Base-by-base conservation (phyloP, 92 coral and sea anemone species). In the Actinernus sp. region DNA sequence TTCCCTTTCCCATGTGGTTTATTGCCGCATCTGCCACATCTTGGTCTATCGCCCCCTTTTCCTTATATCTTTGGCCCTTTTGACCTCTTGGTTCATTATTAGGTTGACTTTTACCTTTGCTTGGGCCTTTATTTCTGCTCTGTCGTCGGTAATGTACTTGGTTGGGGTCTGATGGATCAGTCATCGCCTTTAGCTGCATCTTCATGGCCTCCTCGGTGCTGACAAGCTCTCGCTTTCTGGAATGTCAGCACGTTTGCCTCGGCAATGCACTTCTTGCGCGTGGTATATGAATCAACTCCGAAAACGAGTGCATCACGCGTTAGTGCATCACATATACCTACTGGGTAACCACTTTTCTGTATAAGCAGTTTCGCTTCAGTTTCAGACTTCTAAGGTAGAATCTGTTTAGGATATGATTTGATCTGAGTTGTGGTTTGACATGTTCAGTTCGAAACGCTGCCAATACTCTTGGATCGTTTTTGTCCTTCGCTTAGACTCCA, bases 181-280 rank as follows among this genome's bases (percentile, higher is more conserved):
- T 48, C 88, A 74, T 87, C 21, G 68, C 83, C 40, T 55, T 53
- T 27, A 73, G 48, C 36, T 79, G 85, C 49, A 51, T 58, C 12
- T 62, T 45, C 25, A 82, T 87, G 1, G 86, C 84, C 45, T 68
- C 78, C 20, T 75, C 88, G 0, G 73, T 74, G 13, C 76, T 67
- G 7, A 73, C 76, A 19, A 87, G 68, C 58, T 68, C 58, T 68
- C 16, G 88, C 84, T 45, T 79, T 86, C 29, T 9, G 26, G 18
- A 71, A 47, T 3, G 79, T 73, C 41, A 73, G 26, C 12, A 61
- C 59, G 47, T 69, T 87, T 2, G 85, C 93, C 44, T 59, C 64
- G 6, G 85, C 92, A 40, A 74, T 79, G 48, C 83, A 86, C 68
- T 73, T 86, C 54, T 65, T 63, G n/a, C 82, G 36, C 4, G 81